Evolutionary conservation across 1,140 invertebrate genomes (phyloP).

Genomic region (Proctacanthus coquilletti): DNA sequence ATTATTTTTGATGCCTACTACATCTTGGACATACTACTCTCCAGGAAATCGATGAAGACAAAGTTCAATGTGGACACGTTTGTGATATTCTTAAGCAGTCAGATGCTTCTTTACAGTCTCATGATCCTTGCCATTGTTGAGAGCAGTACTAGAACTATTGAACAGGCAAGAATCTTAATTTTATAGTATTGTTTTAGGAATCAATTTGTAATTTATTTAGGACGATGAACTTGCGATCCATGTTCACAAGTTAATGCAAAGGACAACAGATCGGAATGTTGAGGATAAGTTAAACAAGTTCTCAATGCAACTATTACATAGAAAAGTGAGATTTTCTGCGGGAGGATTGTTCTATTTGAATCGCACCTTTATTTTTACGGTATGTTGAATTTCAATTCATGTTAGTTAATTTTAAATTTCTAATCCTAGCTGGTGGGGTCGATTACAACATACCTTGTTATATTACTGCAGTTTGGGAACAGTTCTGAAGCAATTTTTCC

Average conservation of each 20-base stretch:
- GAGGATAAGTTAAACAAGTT: conserved; percentile 19
- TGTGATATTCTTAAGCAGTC: conserved; percentile 23
- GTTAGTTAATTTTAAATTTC: no score
- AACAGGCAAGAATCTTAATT: conserved; percentile 7
- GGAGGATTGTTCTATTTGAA: conserved; percentile 25
- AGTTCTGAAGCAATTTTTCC: no score
- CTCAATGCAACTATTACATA: conserved; percentile 20
- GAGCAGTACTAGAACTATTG: conserved; percentile 19
- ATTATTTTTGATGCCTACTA: conserved; percentile 28
- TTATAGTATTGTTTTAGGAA: no score
- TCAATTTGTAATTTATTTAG: neutral
- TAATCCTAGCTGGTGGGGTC: no score
- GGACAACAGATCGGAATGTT: conserved; percentile 20
- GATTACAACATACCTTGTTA: no score
- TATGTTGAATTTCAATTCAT: conserved; percentile 9
- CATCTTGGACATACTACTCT: conserved; percentile 20
- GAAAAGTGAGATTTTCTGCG: conserved; percentile 20
- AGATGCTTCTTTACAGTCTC: conserved; percentile 25
- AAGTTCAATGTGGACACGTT: conserved; percentile 23
- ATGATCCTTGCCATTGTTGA: conserved; percentile 26
- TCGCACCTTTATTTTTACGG: conserved; percentile 25
- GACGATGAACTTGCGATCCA: conserved; percentile 16
- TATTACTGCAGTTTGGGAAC: no score
- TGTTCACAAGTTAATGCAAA: conserved; percentile 25
- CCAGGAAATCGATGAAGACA: conserved; percentile 18